Conservation (phyloP, 1,140 invertebrate species). For the Plodia interpunctella region DNA sequence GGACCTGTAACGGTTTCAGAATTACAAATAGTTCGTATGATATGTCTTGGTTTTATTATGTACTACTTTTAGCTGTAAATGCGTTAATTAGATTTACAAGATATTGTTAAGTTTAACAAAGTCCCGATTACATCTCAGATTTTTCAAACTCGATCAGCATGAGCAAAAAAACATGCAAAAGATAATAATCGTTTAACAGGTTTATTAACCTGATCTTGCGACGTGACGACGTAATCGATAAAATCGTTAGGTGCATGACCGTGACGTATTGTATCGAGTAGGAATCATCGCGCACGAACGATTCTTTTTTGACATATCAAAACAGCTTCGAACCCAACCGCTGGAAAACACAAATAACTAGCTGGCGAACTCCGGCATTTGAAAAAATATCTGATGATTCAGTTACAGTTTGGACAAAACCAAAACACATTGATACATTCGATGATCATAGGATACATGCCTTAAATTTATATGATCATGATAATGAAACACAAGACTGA, state of each 20-base stretch:
- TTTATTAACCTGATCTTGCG: constrained; percentile 45
- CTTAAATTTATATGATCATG: too few relatives aligned
- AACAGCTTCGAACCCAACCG: constrained; percentile 12
- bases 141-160: neutral
- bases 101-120: too few relatives aligned
- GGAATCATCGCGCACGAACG: constrained; percentile 33
- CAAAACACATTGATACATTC: too few relatives aligned
- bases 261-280: constrained; percentile 34
- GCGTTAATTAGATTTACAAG: neutral
- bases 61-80: neutral
- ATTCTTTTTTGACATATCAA: constrained; percentile 27
- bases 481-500: too few relatives aligned
- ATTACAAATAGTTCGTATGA: neutral
- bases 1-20: neutral
- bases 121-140: neutral
- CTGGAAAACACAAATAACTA: constrained; percentile 3
- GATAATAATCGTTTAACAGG: constrained; percentile 39
- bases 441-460: too few relatives aligned
- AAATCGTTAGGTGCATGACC: constrained; percentile 49
- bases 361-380: neutral
- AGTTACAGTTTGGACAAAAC: neutral
- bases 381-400: neutral
- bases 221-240: constrained; percentile 46
- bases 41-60: constrained; percentile 2
- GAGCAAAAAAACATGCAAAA: constrained; percentile 21